These are phyloP conservation scores for Procapra przewalskii DNA, from an alignment of 2,113 vertebrate species.

Conservation along the genomic window DNA sequence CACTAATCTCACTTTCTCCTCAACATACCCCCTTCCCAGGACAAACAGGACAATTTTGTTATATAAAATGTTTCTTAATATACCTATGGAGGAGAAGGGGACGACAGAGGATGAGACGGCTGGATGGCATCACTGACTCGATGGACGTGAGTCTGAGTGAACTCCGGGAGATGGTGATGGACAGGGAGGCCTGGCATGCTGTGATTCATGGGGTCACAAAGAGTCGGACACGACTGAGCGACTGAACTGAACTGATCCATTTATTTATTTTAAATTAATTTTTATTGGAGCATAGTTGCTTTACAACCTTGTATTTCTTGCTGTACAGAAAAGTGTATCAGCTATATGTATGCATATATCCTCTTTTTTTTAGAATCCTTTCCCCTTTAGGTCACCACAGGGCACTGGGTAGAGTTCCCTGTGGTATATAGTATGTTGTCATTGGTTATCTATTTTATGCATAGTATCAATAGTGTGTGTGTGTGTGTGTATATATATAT, in stretches of 20 bases:
- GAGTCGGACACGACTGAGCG: no score
- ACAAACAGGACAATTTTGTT: conserved; percentile 18
- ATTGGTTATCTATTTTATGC: neutral
- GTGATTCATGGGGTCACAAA: no score
- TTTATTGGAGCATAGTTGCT: neutral
- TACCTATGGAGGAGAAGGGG: neutral
- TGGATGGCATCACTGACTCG: no score
- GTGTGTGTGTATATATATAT: neutral
- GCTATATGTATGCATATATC: neutral
- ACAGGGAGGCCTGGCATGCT: no score
- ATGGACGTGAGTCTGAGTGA: no score
- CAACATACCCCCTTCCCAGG: neutral
- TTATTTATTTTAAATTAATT: neutral
- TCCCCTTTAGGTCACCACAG: neutral
- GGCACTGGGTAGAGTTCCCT: neutral
- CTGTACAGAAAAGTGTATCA: neutral
- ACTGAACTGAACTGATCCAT: neutral
- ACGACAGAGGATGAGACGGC: no score
- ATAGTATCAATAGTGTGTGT: neutral
- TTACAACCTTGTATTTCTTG: neutral
- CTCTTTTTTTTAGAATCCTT: neutral
- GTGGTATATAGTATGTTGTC: neutral
- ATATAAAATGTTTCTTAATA: neutral
- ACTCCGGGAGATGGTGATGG: no score
- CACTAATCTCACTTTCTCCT: conserved; percentile 22